Conservation (phyloP, 1,140 invertebrate genomes). For the Phymorhynchus buccinoides region DNA sequence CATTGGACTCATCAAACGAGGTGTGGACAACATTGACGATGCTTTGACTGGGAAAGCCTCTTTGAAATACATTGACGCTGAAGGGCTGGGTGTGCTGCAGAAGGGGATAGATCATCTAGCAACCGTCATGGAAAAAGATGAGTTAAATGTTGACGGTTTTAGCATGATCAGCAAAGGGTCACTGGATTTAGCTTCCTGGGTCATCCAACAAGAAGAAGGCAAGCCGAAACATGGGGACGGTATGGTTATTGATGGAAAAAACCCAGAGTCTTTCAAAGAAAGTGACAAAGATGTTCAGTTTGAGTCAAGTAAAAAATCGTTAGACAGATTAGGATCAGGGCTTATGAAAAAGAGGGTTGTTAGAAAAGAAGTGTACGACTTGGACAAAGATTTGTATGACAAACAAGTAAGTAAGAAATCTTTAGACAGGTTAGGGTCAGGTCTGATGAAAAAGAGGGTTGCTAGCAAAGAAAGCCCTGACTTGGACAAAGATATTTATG, state of each 20-base stretch:
- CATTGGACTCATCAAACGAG: conserved; percentile 38
- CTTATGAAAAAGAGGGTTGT: conserved; percentile 19
- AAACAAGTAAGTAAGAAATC: no score
- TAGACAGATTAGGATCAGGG: conserved; percentile 22
- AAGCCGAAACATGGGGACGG: no score
- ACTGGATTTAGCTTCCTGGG: not conserved
- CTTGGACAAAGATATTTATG: no score
- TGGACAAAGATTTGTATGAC: no score
- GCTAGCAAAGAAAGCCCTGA: no score
- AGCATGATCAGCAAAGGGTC: not conserved
- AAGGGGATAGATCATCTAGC: not conserved
- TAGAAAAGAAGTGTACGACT: no score
- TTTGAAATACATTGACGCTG: not conserved
- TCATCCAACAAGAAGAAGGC: not conserved
- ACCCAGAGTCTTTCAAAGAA: not conserved
- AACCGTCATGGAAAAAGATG: not conserved
- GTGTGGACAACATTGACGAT: not conserved
- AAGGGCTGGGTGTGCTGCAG: not conserved
- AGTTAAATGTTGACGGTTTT: not conserved
- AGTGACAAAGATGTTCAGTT: not conserved
- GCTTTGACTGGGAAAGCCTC: not conserved
- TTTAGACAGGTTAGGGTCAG: no score
- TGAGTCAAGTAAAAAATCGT: not conserved
- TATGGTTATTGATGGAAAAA: not conserved
- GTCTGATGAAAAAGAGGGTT: conserved; percentile 16